These are phyloP conservation scores for Cyclopterus lumpus DNA, from an alignment of 2,797 vertebrate genomes.

Conservation along the genomic window DNA sequence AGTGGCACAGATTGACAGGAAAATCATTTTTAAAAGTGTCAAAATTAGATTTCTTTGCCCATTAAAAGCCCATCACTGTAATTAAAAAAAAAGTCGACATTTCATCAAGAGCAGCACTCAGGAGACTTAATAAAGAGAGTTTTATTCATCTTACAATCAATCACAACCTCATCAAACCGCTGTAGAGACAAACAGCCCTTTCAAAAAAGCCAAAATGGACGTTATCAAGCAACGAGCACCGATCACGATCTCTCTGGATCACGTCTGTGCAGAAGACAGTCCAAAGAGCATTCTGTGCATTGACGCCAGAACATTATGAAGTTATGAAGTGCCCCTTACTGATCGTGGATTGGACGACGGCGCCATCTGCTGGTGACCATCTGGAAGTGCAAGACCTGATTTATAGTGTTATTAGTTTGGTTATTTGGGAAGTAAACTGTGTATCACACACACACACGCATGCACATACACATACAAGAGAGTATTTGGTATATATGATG, in stretches of 20 bases:
- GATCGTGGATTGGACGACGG: constrained; percentile 17
- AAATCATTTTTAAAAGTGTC: neutral
- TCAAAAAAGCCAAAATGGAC: neutral
- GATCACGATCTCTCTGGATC: too few relatives aligned
- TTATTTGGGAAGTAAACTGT: neutral
- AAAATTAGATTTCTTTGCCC: neutral
- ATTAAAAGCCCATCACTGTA: neutral
- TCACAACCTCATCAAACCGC: neutral
- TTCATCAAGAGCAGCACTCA: neutral
- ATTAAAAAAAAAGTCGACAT: neutral
- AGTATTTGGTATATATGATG: neutral
- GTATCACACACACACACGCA: too few relatives aligned
- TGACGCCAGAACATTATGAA: neutral
- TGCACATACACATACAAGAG: neutral
- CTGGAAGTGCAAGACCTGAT: neutral
- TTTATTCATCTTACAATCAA: constrained; percentile 3
- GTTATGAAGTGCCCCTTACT: neutral
- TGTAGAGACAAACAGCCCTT: neutral
- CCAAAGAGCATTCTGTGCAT: neutral
- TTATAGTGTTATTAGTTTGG: neutral
- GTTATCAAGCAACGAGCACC: neutral
- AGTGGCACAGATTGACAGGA: neutral
- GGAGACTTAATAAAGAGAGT: neutral
- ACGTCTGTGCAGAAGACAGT: neutral
- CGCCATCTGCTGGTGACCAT: constrained; percentile 45